A percentile compares a stretch with the other conserved stretches of the same genome.
Evolutionary conservation across 2,113 vertebrate genomes (phyloP).

Genomic region (Nycticebus coucang): DNA sequence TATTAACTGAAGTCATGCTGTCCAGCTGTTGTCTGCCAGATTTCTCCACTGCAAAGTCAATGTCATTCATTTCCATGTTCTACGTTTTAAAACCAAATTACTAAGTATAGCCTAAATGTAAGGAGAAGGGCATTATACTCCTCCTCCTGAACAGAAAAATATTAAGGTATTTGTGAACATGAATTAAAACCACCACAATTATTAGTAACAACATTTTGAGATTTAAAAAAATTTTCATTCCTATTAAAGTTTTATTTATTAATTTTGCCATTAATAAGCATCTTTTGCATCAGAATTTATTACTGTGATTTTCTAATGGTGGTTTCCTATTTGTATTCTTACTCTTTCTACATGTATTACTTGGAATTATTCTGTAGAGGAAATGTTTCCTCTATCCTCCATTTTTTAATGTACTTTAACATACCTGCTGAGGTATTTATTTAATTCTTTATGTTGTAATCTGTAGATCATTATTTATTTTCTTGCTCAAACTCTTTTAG

Average conservation of each 20-base stretch:
- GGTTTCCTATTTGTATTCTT: background rate
- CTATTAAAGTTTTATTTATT: background rate
- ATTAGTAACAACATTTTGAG: background rate
- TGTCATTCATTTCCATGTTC: background rate
- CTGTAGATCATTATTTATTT: background rate
- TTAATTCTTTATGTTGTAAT: background rate
- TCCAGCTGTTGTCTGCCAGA: background rate
- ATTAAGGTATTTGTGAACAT: background rate
- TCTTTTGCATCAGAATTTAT: background rate
- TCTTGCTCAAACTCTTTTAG: background rate
- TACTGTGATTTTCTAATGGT: background rate
- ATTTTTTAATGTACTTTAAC: background rate
- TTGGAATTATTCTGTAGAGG: background rate
- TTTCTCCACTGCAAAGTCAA: background rate
- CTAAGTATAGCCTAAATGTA: background rate
- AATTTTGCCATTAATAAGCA: background rate
- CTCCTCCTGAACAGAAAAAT: background rate
- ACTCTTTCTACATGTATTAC: background rate
- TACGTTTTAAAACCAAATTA: background rate
- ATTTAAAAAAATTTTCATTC: background rate
- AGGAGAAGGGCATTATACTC: background rate
- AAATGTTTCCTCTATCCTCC: background rate
- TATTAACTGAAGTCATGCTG: background rate
- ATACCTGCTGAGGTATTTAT: background rate
- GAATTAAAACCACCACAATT: background rate